Conservation (phyloP, 92 coral and sea anemone genomes). For the Siderastrea siderea region DNA sequence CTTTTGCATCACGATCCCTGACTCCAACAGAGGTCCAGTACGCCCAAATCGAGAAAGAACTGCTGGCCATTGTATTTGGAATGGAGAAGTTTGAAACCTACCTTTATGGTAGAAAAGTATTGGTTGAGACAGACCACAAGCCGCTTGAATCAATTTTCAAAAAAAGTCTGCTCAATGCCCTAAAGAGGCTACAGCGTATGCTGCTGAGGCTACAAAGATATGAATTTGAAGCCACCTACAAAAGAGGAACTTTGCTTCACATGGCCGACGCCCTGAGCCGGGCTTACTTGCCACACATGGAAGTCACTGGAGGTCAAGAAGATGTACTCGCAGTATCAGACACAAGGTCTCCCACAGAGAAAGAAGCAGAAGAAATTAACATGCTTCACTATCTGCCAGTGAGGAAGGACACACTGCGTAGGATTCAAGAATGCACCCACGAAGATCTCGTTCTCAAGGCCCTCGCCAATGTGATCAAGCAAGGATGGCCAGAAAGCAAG, state of each 20-base stretch:
- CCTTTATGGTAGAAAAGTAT: constrained; percentile 59
- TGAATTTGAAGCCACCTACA: constrained; percentile 59
- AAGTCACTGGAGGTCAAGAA: background rate
- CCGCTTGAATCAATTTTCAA: constrained; percentile 46
- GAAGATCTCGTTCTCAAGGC: constrained; percentile 6
- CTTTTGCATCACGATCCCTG: constrained; percentile 70
- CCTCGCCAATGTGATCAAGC: constrained; percentile 25
- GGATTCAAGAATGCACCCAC: constrained; percentile 20
- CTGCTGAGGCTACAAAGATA: constrained; percentile 56
- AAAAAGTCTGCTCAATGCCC: constrained; percentile 53
- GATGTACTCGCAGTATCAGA: constrained; percentile 19
- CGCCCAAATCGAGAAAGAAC: constrained; percentile 73
- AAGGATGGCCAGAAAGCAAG: constrained; percentile 57
- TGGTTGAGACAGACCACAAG: constrained; percentile 72
- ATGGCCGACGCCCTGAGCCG: constrained; percentile 68
- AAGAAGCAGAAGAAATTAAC: constrained; percentile 50
- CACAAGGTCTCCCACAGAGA: constrained; percentile 41
- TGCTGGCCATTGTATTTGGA: constrained; percentile 65
- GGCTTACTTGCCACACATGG: constrained; percentile 26
- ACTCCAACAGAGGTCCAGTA: constrained; percentile 68
- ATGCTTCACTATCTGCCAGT: constrained; percentile 36
- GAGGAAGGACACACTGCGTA: constrained; percentile 27
- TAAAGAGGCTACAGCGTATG: constrained; percentile 55
- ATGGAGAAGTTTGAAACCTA: constrained; percentile 75
- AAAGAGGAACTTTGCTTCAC: constrained; percentile 38